Evolutionary conservation across 2,888 invertebrate species (phyloP).

Genomic region (Galerucella nymphaeae): DNA sequence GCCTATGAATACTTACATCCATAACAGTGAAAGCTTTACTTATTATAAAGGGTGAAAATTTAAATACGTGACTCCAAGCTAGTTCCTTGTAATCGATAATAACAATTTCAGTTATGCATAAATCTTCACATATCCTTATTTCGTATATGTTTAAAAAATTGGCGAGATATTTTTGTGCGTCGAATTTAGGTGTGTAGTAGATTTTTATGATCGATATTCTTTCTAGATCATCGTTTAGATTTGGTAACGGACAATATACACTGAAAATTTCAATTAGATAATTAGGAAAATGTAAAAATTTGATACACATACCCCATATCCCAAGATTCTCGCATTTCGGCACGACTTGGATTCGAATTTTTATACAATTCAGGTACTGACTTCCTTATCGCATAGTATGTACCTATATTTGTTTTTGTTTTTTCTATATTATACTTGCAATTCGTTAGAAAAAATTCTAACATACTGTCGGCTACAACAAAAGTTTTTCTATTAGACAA

Average conservation of each 20-base stretch:
- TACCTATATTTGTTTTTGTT: slow-evolving; percentile 30
- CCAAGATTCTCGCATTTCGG: slow-evolving; percentile 23
- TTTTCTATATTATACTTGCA: slow-evolving; percentile 35
- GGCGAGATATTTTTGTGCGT: slow-evolving; percentile 14
- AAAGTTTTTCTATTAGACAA: no score
- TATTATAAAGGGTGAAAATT: slow-evolving; percentile 30
- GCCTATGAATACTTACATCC: slow-evolving; percentile 39
- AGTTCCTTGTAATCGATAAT: slow-evolving; percentile 30
- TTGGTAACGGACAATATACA: slow-evolving; percentile 21
- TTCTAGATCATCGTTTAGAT: background rate
- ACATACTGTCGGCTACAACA: slow-evolving; percentile 32
- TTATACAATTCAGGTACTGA: slow-evolving; percentile 32
- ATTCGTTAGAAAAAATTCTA: slow-evolving; percentile 31
- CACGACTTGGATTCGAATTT: slow-evolving; percentile 25
- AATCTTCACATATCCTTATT: slow-evolving; percentile 35
- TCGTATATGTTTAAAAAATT: slow-evolving; percentile 30
- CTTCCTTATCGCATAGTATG: slow-evolving; percentile 30
- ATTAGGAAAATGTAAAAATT: background rate
- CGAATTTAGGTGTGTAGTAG: slow-evolving; percentile 21
- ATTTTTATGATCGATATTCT: slow-evolving; percentile 21
- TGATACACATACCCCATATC: slow-evolving; percentile 29
- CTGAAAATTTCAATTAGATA: background rate
- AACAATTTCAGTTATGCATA: slow-evolving; percentile 25
- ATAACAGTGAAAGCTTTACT: slow-evolving; percentile 27
- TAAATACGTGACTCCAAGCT: slow-evolving; percentile 21